Conservation (phyloP, 2,888 invertebrate genomes). For the Cynaeus angustus region DNA sequence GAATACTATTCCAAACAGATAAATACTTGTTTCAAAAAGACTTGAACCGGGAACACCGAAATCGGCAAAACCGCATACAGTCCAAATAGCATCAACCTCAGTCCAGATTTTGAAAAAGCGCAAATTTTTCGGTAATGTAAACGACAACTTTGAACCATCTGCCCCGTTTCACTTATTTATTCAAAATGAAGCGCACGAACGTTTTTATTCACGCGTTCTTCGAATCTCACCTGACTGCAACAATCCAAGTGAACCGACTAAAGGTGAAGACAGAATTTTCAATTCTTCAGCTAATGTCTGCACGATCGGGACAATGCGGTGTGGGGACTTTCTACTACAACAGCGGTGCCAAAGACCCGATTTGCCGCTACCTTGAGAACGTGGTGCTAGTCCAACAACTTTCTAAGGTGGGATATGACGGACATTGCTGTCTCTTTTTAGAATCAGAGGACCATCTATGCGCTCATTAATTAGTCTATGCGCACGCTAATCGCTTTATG, state of each 20-base stretch:
- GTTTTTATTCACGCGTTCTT: conserved; percentile 6
- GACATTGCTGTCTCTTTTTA: conserved; percentile 59
- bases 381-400: conserved; percentile 56
- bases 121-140: conserved; percentile 28
- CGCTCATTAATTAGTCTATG: conserved; percentile 42
- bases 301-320: conserved; percentile 34
- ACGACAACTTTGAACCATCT: conserved; percentile 42
- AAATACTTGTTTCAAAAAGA: conserved; percentile 50
- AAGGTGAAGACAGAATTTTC: conserved; percentile 49
- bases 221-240: conserved; percentile 45
- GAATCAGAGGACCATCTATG: conserved; percentile 43
- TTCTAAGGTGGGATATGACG: conserved; percentile 63
- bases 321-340: conserved; percentile 37
- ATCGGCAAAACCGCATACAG: conserved; percentile 57
- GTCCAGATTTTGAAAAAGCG: conserved; percentile 21
- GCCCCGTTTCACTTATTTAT: conserved; percentile 25
- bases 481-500: conserved; percentile 44
- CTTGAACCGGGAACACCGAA: conserved; percentile 53
- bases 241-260: conserved; percentile 44
- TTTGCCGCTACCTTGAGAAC: conserved; percentile 54
- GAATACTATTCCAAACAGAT: conserved; percentile 29
- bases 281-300: conserved; percentile 42
- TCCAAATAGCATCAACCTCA: conserved; percentile 58
- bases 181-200: conserved; percentile 8
- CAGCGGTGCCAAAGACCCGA: conserved; percentile 30